Evolutionary conservation across 1,140 invertebrate genomes (phyloP), one percentile per base, ranked within the genome.

Genomic region (Coelopa frigida): DNA sequence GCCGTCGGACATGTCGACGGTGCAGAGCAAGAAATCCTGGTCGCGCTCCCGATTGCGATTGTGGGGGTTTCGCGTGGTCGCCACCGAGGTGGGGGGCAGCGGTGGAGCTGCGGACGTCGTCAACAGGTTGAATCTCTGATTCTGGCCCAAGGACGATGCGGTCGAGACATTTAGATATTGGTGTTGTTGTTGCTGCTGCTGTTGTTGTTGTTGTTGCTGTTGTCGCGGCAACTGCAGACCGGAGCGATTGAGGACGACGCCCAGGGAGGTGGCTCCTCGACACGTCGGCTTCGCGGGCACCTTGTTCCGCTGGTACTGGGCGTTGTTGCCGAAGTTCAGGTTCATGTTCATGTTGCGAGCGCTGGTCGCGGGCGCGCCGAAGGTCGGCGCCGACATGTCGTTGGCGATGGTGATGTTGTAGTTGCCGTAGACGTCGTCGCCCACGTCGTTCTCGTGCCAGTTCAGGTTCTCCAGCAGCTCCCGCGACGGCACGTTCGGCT

Each of bases 131-230:
- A 22, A 35, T 5, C 32, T 14, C 12, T 22, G 29, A 15, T 12
- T 38, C 11, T 39, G 36, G 0, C 23, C 37, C 17, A 21, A 15
- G 20, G n/a, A 22, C 29, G 26, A 11, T 36, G 24, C 11, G 21
- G 44, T 10, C 29, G 44, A 14, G 5, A 29, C 8, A 14, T 46
- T 36, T 20, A 15, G 15, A 46, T 29, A 20, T 24, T 29, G 35
- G 26, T 38, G 26, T 21, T 46, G 36, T 20, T 46, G 44, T 29
- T 46, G 44, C 20, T 45, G 43, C 8, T 45, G 43, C 22, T 45
- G 43, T 10, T 39, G 68, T 52, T 49, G 71, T 72, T 45, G 70
- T 68, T 21, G 66, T 62, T 17, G 62, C 54, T 44, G 67, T 51
- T 32, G 68, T 56, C 48, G 71, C 52, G 46, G 71, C 49, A 31